phyloP scores from a whole-genome alignment of 2,113 vertebrate genomes.

The Calyptomena viridis region DNA sequence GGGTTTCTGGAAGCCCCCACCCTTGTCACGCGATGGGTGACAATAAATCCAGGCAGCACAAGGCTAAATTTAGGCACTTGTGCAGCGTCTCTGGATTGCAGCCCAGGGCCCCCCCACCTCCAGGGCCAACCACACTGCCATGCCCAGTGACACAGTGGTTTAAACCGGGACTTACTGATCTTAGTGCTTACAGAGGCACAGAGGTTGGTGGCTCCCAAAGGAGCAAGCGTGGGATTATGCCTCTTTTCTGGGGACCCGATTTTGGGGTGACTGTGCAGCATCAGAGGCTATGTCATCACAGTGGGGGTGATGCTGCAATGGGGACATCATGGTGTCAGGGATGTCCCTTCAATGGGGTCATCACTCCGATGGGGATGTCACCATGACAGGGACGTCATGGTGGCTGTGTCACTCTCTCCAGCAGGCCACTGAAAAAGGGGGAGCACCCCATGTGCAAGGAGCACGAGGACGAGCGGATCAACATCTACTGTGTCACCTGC shows the following conservation, averaged over 20 bases:
- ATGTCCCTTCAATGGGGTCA: rapidly evolving
- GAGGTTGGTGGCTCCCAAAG: rapidly evolving
- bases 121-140: neutral
- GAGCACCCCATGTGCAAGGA: constrained; percentile 92
- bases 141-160: neutral
- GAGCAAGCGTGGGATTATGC: neutral
- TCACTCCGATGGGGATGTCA: neutral
- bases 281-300: rapidly evolving
- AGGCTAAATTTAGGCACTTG: constrained; percentile 25
- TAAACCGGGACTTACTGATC: neutral
- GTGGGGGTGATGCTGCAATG: neutral
- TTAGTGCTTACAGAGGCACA: rapidly evolving
- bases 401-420: neutral
- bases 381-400: rapidly evolving
- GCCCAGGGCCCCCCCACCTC: neutral
- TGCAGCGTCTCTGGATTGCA: neutral
- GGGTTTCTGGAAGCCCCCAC: neutral
- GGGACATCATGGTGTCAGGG: rapidly evolving
- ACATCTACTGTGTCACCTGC: constrained; percentile 95
- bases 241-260: neutral
- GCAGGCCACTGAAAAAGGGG: constrained; percentile 82
- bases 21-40: neutral
- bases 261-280: neutral
- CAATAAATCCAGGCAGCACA: neutral
- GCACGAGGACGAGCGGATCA: constrained; percentile 94